Evolutionary conservation across 2,888 invertebrate genomes (phyloP), one percentile per base, ranked within the genome.

Genomic region (Amphipoea lucens): DNA sequence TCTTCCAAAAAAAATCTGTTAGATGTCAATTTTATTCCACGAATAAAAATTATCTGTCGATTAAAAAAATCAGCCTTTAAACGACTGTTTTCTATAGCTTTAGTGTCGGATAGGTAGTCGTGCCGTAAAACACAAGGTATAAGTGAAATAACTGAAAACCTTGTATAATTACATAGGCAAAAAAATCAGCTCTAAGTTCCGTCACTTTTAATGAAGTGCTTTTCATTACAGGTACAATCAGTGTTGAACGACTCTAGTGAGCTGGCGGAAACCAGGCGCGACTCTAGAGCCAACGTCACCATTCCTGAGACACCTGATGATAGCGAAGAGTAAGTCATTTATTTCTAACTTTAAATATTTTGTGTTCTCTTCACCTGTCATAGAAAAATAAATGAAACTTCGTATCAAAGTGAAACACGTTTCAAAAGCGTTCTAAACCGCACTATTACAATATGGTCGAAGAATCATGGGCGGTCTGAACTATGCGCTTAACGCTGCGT

Each of bases 291-390:
- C 0, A 96, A 97, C 78, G 91, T 97, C 71, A 97, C 97, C 0
- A 94, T 97, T 36, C 97, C 97, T 0, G 97, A 96, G 83, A 96
- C 96, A 0, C 96, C 97, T 0, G 97, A 97, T 11, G 94, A 86
- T 11, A 97, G 97, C 81, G 97, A 96, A 75, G 95, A 94, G 97
- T 96, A 88, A 95, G 96, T 93, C 75, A 9, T 75, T 29, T 72
- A n/a, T 29, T 45, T 42, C 0, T 42, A 40, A 48, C 1, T 40
- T 40, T 23, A 51, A 69, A 54, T 70, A 20, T 7, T 9, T 23
- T 23, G 23, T 69, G 68, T 70, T 23, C 0, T 7, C 7, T 20
- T 20, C 51, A 4, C 2, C 4, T 14, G 36, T 9, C 36, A 54
- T 36, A 23, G 51, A 14, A 12, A 69, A 23, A 51, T 4, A 45